phyloP scores from a whole-genome alignment of 2,113 vertebrate genomes.

The Leptobrachium leishanense region DNA sequence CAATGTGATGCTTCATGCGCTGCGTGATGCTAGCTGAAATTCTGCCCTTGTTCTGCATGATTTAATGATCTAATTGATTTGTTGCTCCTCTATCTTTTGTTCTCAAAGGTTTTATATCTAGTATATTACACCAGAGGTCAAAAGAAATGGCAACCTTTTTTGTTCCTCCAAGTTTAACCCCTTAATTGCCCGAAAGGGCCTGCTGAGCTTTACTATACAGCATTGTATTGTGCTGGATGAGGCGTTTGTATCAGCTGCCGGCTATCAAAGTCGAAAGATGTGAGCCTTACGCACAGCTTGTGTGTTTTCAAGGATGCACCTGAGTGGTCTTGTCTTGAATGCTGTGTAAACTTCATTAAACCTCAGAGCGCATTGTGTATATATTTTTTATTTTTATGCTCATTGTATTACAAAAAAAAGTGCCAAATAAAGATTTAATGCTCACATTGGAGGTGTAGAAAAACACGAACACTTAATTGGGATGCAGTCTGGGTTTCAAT shows the following conservation, averaged over 20 bases:
- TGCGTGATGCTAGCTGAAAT: conserved; percentile 38
- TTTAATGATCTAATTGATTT: conserved; percentile 51
- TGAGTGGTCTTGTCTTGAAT: conserved; percentile 2
- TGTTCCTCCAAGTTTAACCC: conserved; percentile 36
- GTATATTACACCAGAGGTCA: conserved; percentile 39
- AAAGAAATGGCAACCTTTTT: conserved; percentile 34
- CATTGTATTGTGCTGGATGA: conserved; percentile 1
- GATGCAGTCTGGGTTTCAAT: background rate
- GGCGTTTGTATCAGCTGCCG: conserved; percentile 11
- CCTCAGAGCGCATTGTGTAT: background rate
- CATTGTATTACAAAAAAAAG: background rate
- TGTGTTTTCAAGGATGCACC: background rate
- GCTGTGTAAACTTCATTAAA: background rate
- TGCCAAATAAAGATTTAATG: background rate
- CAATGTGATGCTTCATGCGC: conserved; percentile 34
- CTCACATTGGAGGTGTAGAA: background rate
- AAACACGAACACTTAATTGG: background rate
- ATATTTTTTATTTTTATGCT: background rate
- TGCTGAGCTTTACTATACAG: background rate
- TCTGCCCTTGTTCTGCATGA: conserved; percentile 46
- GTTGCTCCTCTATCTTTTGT: conserved; percentile 37
- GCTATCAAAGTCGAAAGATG: conserved; percentile 12
- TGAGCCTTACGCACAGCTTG: background rate
- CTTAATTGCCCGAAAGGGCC: conserved; percentile 4
- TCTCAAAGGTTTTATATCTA: conserved; percentile 41